These are phyloP conservation scores for Lochmaea capreae DNA, from an alignment of 2,888 invertebrate species.

Conservation along the genomic window DNA sequence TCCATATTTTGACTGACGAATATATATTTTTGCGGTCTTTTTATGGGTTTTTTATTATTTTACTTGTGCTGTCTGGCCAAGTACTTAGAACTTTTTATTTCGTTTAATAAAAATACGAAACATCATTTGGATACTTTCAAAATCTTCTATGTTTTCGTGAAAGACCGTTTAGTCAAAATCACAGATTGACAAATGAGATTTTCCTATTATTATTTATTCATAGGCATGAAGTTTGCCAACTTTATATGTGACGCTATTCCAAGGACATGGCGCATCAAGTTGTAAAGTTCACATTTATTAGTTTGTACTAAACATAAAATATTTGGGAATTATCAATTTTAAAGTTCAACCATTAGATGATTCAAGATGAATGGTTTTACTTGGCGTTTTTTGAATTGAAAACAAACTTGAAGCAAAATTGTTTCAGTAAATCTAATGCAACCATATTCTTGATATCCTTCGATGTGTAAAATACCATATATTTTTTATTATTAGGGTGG, in stretches of 20 bases:
- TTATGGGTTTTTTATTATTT: slow-evolving; percentile 5
- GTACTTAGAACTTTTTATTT: neutral
- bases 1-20: neutral
- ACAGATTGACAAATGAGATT: too few species aligned
- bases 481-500: too few species aligned
- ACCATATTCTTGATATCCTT: too few species aligned
- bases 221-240: neutral
- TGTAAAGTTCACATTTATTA: neutral
- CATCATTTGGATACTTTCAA: neutral
- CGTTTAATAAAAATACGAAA: neutral
- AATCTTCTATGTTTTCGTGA: neutral
- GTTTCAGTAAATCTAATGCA: too few species aligned
- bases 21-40: neutral
- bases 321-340: neutral
- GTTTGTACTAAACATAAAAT: neutral
- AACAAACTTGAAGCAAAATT: too few species aligned
- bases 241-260: neutral
- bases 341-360: neutral
- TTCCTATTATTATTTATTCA: neutral
- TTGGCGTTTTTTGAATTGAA: neutral
- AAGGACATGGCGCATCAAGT: neutral
- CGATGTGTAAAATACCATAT: too few species aligned
- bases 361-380: neutral
- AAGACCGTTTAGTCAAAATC: neutral
- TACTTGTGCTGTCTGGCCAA: neutral